These are phyloP conservation scores for Leptoteleia sp. DNA, from an alignment of 1,140 invertebrate species.

Conservation along the genomic window DNA sequence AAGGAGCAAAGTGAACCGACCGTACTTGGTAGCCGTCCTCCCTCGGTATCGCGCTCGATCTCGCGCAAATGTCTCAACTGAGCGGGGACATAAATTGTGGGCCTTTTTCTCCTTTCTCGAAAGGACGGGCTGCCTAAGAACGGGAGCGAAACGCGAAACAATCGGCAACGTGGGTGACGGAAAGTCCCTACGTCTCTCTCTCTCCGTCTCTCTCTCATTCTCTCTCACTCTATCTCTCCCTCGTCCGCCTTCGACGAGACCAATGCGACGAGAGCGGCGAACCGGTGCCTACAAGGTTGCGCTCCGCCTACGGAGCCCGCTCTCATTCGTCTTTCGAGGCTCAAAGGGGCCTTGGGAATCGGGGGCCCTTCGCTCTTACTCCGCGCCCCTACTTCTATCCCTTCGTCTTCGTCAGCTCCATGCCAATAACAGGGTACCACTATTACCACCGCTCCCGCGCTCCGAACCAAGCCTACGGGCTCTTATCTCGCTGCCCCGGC, in stretches of 20 bases:
- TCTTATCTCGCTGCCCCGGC: constrained; percentile 45
- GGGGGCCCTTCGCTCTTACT: constrained; percentile 45
- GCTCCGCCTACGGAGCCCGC: constrained; percentile 76
- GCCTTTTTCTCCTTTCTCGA: constrained; percentile 66
- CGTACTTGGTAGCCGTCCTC: constrained; percentile 66
- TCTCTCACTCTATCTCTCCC: no score
- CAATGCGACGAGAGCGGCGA: constrained; percentile 75
- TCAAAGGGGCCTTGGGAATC: constrained; percentile 56
- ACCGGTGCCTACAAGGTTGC: constrained; percentile 72
- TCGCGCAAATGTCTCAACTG: constrained; percentile 81
- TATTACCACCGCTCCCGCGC: constrained; percentile 40
- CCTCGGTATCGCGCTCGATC: constrained; percentile 77
- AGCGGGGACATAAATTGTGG: constrained; percentile 78
- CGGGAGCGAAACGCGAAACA: constrained; percentile 74
- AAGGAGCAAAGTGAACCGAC: constrained; percentile 63
- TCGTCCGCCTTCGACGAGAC: constrained; percentile 62
- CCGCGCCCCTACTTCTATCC: constrained; percentile 47
- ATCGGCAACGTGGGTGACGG: constrained; percentile 77
- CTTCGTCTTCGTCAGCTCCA: constrained; percentile 58
- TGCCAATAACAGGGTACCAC: constrained; percentile 44
- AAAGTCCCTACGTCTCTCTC: constrained; percentile 68
- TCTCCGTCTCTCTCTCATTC: no score
- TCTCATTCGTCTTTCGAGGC: constrained; percentile 67
- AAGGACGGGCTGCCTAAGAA: constrained; percentile 59
- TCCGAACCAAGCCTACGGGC: constrained; percentile 23